Conservation (phyloP, 2,888 invertebrate genomes). For the Formica aserva region DNA sequence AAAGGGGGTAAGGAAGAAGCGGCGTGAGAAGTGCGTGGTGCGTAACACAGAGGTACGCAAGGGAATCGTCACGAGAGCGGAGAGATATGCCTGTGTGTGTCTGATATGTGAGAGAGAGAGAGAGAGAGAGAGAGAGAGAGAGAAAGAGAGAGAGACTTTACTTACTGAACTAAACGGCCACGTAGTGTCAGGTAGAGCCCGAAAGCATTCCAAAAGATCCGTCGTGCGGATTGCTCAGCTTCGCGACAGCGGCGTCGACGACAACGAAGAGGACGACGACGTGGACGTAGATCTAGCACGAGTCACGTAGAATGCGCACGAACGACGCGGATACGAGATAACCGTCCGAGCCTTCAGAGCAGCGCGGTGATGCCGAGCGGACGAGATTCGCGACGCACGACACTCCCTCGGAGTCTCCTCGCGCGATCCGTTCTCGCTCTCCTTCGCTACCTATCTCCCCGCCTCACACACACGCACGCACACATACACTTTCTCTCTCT, state of each 20-base stretch:
- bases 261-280: not conserved
- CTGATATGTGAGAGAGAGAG: slow-evolving; percentile 47
- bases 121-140: slow-evolving; percentile 27
- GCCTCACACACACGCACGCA: not conserved
- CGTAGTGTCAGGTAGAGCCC: slow-evolving; percentile 65
- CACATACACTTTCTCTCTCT: not conserved
- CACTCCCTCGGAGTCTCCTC: slow-evolving; percentile 74
- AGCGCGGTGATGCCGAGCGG: slow-evolving; percentile 63
- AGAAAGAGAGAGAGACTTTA: slow-evolving; percentile 70
- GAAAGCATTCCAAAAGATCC: slow-evolving; percentile 63
- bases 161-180: slow-evolving; percentile 76
- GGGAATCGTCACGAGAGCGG: not conserved
- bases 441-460: slow-evolving; percentile 29
- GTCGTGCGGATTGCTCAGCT: slow-evolving; percentile 55
- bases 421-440: slow-evolving; percentile 65
- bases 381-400: slow-evolving; percentile 79
- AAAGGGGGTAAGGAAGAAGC: not conserved
- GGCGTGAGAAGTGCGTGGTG: not conserved
- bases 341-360: not conserved
- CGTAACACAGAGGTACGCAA: slow-evolving; percentile 24
- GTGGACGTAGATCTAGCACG: slow-evolving; percentile 22
- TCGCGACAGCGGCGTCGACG: slow-evolving; percentile 23
- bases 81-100: too few relatives aligned
- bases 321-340: not conserved
- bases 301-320: not conserved